Conservation (phyloP, 2,797 vertebrate species). For the Dermochelys coriacea region DNA sequence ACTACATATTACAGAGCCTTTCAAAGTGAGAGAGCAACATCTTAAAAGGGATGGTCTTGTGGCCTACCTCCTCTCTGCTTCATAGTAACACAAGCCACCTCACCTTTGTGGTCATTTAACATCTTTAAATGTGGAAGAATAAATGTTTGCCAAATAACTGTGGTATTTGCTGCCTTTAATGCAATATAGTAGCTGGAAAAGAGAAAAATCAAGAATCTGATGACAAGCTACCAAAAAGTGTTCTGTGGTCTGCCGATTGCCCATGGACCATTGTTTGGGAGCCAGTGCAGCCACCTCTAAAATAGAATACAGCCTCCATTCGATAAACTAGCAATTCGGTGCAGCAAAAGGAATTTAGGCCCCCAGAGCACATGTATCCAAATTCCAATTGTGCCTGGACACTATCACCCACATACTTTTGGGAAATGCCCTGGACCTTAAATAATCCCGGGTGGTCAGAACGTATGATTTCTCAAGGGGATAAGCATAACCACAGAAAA, state of each 20-base stretch:
- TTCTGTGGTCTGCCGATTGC: not conserved
- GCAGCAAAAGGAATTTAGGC: not conserved
- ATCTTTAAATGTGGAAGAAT: not conserved
- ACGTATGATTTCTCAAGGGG: slow-evolving; percentile 22
- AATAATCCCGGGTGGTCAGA: not conserved
- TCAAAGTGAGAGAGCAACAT: not conserved
- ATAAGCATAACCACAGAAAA: not conserved
- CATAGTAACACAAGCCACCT: not conserved
- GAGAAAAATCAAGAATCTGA: not conserved
- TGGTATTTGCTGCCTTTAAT: not conserved
- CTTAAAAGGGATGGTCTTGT: not conserved
- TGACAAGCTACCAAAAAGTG: not conserved
- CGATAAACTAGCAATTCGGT: not conserved
- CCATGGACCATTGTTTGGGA: not conserved
- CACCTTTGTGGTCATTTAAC: accelerated
- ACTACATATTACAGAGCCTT: accelerated
- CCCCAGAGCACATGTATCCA: not conserved
- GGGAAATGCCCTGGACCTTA: not conserved
- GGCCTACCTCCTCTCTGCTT: not conserved
- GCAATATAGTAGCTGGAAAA: not conserved
- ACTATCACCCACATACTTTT: not conserved
- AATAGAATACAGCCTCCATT: not conserved
- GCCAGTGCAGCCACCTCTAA: not conserved
- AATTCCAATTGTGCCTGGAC: not conserved
- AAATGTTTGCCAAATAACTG: not conserved